Conservation (phyloP, 2,888 invertebrate species). For the Volucella inanis region DNA sequence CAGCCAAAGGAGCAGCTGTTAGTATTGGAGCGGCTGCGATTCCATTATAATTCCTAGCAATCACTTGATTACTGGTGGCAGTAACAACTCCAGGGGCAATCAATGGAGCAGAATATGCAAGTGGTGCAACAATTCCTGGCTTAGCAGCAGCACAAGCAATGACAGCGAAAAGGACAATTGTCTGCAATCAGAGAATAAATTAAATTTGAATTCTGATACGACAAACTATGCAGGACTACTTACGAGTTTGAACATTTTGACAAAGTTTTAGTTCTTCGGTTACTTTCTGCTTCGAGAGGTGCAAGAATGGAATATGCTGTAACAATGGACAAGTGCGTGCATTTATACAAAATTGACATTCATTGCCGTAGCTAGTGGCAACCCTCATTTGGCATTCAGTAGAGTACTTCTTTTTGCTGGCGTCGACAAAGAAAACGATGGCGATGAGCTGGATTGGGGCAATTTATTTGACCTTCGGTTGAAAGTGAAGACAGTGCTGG, state of each 20-base stretch:
- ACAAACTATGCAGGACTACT: conserved; percentile 25
- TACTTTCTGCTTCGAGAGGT: conserved; percentile 37
- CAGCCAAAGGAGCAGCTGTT: conserved; percentile 82
- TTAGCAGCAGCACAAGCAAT: conserved; percentile 67
- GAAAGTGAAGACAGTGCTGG: conserved; percentile 39
- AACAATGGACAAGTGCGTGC: background rate
- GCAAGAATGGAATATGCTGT: conserved; percentile 50
- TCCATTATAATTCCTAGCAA: conserved; percentile 73
- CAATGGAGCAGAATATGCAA: conserved; percentile 76
- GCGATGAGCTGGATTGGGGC: conserved; percentile 20
- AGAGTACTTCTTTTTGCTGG: conserved; percentile 12
- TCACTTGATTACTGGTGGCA: conserved; percentile 69
- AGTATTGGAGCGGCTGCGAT: conserved; percentile 82
- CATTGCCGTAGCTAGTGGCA: background rate
- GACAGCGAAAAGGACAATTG: conserved; percentile 61
- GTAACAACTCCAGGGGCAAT: conserved; percentile 70
- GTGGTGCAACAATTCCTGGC: conserved; percentile 74
- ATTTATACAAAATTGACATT: conserved; percentile 46
- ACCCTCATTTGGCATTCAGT: conserved; percentile 41
- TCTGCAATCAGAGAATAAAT: conserved; percentile 19
- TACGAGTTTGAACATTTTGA: conserved; percentile 60
- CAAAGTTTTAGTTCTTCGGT: conserved; percentile 3
- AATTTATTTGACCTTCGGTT: conserved; percentile 45
- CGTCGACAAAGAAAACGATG: background rate
- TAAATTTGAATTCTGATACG: background rate